Evolutionary conservation across 37 sponge, comb jelly and placozoan genomes (phyloP).

Genomic region (Crambe crambe): DNA sequence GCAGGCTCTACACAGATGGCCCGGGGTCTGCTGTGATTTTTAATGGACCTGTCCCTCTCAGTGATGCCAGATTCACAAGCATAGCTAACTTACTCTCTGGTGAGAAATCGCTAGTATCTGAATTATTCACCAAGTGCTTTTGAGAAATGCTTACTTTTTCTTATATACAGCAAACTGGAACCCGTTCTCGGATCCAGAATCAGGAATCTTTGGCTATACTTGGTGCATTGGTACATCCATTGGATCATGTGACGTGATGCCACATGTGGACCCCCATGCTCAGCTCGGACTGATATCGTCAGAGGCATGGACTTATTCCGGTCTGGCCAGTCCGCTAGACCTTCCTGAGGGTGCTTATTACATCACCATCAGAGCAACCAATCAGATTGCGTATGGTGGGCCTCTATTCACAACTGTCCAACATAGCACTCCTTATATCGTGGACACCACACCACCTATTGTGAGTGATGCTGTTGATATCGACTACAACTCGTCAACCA

Average conservation of each 20-base stretch:
- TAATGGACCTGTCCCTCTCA: constrained; percentile 77
- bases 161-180: constrained; percentile 87
- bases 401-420: constrained; percentile 79
- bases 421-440: constrained; percentile 73
- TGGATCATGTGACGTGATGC: constrained; percentile 54
- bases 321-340: constrained; percentile 26
- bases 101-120: background rate
- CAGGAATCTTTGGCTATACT: constrained; percentile 70
- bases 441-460: constrained; percentile 79
- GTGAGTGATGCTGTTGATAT: constrained; percentile 10
- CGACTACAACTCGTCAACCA: constrained; percentile 40
- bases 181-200: constrained; percentile 70
- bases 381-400: constrained; percentile 74
- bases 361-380: constrained; percentile 78
- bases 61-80: constrained; percentile 72
- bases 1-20: constrained; percentile 78
- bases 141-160: too few relatives aligned
- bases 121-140: too few relatives aligned
- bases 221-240: constrained; percentile 82
- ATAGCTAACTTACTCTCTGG: constrained; percentile 65
- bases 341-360: constrained; percentile 78
- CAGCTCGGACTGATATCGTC: background rate
- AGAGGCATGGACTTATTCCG: constrained; percentile 61
- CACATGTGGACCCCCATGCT: constrained; percentile 43
- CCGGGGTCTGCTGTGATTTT: constrained; percentile 68